A percentile compares a stretch with the other conserved stretches of the same genome.
Conservation (phyloP, 2,888 invertebrate genomes). For the Auanema freiburgensis region DNA sequence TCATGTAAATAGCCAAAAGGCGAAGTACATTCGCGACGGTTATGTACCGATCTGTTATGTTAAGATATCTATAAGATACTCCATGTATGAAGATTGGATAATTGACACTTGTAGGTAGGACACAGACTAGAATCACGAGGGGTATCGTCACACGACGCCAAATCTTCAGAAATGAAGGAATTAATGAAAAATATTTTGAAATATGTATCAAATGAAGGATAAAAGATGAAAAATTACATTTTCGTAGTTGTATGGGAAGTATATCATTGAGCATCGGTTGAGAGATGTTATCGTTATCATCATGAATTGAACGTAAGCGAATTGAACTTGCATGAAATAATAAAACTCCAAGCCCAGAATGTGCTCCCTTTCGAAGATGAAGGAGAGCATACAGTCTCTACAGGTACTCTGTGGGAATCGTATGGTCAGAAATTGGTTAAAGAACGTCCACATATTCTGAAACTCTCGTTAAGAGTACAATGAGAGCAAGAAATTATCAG, state of each 20-base stretch:
- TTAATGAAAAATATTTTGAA: too few species aligned
- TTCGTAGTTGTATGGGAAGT: background rate
- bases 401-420: background rate
- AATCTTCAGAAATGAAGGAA: too few species aligned
- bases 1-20: too few species aligned
- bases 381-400: background rate
- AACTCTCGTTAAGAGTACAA: background rate
- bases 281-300: background rate
- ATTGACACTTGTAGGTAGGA: too few species aligned
- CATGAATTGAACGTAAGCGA: background rate
- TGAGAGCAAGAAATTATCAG: background rate
- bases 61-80: too few species aligned
- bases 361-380: background rate
- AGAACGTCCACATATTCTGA: background rate
- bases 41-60: too few species aligned
- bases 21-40: too few species aligned
- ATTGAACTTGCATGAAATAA: background rate
- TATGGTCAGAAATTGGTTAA: background rate
- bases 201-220: too few species aligned
- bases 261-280: background rate
- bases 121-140: too few species aligned
- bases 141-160: too few species aligned
- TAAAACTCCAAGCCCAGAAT: background rate
- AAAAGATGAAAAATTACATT: too few species aligned
- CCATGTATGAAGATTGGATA: too few species aligned